Conservation (phyloP, 2,113 vertebrate genomes). For the Lamprotornis superbus region DNA sequence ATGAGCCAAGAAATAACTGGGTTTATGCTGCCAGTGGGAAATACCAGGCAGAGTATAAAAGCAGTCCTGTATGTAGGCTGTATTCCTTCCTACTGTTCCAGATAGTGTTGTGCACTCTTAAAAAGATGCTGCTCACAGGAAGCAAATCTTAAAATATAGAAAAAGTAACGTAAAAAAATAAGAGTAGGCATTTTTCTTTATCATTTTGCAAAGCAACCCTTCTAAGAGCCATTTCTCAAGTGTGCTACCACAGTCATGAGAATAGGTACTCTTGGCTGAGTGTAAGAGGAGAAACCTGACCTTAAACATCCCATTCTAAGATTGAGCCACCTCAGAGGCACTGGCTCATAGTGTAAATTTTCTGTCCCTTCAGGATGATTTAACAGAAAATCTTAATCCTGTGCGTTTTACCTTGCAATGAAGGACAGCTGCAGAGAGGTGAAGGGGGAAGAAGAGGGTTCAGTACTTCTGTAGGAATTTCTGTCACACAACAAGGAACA, state of each 20-base stretch:
- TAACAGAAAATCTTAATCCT: neutral
- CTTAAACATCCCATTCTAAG: neutral
- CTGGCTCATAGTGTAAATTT: neutral
- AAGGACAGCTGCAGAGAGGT: neutral
- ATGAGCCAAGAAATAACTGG: constrained; percentile 44
- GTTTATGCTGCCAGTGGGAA: constrained; percentile 44
- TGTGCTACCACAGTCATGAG: neutral
- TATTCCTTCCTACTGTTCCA: neutral
- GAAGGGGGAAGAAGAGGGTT: neutral
- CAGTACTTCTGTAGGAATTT: neutral
- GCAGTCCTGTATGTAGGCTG: neutral
- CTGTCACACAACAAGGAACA: neutral
- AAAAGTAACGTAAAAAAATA: neutral
- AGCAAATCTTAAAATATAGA: neutral
- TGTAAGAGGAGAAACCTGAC: neutral
- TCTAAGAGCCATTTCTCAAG: neutral
- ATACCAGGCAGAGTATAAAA: neutral
- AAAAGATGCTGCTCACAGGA: neutral
- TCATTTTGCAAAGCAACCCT: neutral
- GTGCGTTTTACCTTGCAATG: neutral
- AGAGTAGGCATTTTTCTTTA: neutral
- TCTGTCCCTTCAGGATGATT: neutral
- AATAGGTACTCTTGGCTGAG: neutral
- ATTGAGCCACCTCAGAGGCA: neutral
- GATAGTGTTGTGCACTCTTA: neutral